Conservation (phyloP, 1,140 invertebrate species). For the Heliconius himera region DNA sequence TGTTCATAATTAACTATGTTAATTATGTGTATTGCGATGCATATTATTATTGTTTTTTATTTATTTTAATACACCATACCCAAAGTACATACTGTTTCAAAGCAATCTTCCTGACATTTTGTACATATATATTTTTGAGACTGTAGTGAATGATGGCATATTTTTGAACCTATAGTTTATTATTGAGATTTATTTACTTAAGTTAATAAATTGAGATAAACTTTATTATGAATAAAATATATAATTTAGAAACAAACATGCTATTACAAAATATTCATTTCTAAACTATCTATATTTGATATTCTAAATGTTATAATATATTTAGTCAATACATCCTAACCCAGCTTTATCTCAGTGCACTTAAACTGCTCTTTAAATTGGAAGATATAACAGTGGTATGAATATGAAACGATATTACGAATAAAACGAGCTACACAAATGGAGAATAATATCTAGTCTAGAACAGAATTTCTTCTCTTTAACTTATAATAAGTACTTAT, state of each 20-base stretch:
- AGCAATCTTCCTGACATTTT: too few relatives aligned
- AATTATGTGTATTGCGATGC: too few relatives aligned
- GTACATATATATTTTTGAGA: too few relatives aligned
- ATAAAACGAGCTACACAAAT: constrained; percentile 14
- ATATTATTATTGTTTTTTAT: too few relatives aligned
- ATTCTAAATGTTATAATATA: not conserved
- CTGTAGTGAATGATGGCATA: too few relatives aligned
- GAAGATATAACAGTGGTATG: constrained; percentile 21
- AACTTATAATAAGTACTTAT: constrained; percentile 13
- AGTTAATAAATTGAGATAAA: too few relatives aligned
- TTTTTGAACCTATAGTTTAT: too few relatives aligned
- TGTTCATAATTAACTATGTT: too few relatives aligned
- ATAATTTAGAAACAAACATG: not conserved
- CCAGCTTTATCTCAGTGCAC: constrained; percentile 9
- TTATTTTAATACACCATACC: too few relatives aligned
- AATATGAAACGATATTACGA: constrained; percentile 21
- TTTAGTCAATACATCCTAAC: not conserved
- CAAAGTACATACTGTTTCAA: too few relatives aligned
- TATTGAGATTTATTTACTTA: too few relatives aligned
- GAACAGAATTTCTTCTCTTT: constrained; percentile 8
- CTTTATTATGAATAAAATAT: too few relatives aligned
- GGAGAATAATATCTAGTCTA: constrained; percentile 16
- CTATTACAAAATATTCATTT: not conserved
- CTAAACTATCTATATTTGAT: not conserved
- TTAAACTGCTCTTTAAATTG: constrained; percentile 20